These are phyloP conservation scores for Adineta ricciae DNA, from an alignment of 2,888 invertebrate species.

Conservation along the genomic window DNA sequence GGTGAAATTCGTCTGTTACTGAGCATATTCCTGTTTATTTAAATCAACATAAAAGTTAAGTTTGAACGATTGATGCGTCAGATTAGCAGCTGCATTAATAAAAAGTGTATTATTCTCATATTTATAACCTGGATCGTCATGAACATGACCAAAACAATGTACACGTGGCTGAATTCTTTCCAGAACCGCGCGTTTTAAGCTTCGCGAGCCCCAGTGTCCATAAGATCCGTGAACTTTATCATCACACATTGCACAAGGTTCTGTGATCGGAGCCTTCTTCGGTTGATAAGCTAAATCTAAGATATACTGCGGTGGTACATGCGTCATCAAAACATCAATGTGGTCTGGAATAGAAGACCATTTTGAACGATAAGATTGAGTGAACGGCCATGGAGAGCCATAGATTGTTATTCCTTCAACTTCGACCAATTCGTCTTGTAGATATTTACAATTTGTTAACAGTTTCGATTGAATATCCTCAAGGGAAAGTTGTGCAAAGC, in stretches of 20 bases:
- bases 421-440: slow-evolving; percentile 24
- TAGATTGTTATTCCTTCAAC: slow-evolving; percentile 32
- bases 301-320: background rate
- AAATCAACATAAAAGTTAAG: background rate
- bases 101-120: background rate
- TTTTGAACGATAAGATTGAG: slow-evolving; percentile 42
- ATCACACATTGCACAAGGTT: background rate
- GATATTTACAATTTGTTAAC: slow-evolving; percentile 23
- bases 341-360: slow-evolving; percentile 68
- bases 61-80: background rate
- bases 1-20: no score
- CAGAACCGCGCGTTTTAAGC: slow-evolving; percentile 53
- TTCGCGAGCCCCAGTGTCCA: background rate
- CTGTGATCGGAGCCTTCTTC: background rate
- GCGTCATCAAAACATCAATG: slow-evolving; percentile 65
- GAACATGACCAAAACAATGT: slow-evolving; percentile 76
- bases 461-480: background rate
- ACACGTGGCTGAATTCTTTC: slow-evolving; percentile 68
- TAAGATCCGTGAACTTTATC: background rate
- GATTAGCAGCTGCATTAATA: background rate
- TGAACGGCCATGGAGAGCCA: slow-evolving; percentile 21
- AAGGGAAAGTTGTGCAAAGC: background rate
- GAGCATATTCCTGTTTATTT: no score
- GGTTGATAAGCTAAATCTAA: background rate
- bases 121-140: slow-evolving; percentile 58